Conservation (phyloP, 1,140 invertebrate species). For the Sycophaga agraensis region DNA sequence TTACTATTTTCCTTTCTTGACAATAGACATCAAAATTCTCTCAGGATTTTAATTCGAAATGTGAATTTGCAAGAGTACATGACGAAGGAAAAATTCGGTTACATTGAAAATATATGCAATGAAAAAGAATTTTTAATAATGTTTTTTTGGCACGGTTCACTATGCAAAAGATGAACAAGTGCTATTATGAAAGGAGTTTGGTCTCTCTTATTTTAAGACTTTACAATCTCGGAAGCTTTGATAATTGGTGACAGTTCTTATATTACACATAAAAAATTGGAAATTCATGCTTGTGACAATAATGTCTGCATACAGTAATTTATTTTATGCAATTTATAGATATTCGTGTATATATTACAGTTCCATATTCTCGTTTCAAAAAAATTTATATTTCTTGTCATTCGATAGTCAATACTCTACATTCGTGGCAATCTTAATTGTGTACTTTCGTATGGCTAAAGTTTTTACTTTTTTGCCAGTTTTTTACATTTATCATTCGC, state of each 20-base stretch:
- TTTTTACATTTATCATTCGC: constrained; percentile 17
- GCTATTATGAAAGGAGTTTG: constrained; percentile 19
- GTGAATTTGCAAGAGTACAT: not conserved
- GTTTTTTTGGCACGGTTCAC: constrained; percentile 49
- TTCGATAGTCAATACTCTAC: constrained; percentile 12
- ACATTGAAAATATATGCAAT: constrained; percentile 30
- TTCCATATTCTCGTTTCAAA: constrained; percentile 17
- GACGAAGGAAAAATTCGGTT: not conserved
- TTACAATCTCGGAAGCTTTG: constrained; percentile 14
- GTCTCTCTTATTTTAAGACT: constrained; percentile 14
- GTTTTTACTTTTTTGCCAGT: constrained; percentile 16
- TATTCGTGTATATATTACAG: constrained; percentile 34
- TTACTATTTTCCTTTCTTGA: constrained; percentile 16
- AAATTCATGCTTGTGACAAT: constrained; percentile 30
- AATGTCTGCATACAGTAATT: constrained; percentile 10
- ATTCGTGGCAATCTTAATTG: constrained; percentile 24
- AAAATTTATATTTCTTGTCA: constrained; percentile 20
- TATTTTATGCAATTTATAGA: constrained; percentile 31
- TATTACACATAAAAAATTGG: constrained; percentile 30
- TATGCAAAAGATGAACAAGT: constrained; percentile 24
- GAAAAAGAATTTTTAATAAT: constrained; percentile 20
- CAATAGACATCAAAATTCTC: not conserved
- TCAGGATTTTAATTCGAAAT: not conserved
- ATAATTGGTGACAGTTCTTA: constrained; percentile 16
- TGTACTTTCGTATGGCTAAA: constrained; percentile 30